Evolutionary conservation across 2,113 vertebrate species (phyloP).

Genomic region (Recurvirostra avosetta): DNA sequence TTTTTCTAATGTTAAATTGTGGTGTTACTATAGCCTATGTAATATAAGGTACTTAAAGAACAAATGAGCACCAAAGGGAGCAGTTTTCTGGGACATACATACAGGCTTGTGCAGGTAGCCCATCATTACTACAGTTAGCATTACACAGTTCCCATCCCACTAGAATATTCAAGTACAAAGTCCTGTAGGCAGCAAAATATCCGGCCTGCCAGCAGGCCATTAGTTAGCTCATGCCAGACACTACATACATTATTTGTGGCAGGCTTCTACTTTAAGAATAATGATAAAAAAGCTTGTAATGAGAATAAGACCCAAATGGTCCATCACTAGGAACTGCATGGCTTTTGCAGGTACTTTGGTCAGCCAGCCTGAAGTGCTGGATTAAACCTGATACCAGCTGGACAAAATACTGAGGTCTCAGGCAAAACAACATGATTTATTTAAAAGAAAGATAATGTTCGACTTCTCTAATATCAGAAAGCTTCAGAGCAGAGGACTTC

Average conservation of each 20-base stretch:
- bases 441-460: background rate
- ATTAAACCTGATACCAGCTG: constrained; percentile 21
- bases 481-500: background rate
- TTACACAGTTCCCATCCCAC: background rate
- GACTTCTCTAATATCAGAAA: background rate
- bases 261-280: constrained; percentile 69
- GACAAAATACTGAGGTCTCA: background rate
- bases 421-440: constrained; percentile 1
- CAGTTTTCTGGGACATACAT: background rate
- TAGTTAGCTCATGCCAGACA: constrained; percentile 69
- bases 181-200: background rate
- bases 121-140: constrained; percentile 1
- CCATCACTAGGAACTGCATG: constrained; percentile 25
- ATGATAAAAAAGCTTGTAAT: constrained; percentile 68
- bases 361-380: constrained; percentile 43
- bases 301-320: constrained; percentile 49
- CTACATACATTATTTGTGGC: constrained; percentile 69
- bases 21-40: background rate
- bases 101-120: background rate
- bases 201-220: background rate
- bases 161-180: constrained; percentile 30
- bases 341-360: constrained; percentile 38
- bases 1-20: background rate
- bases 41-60: background rate
- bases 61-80: background rate